Base-by-base conservation (phyloP, 2,888 invertebrate genomes). In the Oligia fasciuncula region DNA sequence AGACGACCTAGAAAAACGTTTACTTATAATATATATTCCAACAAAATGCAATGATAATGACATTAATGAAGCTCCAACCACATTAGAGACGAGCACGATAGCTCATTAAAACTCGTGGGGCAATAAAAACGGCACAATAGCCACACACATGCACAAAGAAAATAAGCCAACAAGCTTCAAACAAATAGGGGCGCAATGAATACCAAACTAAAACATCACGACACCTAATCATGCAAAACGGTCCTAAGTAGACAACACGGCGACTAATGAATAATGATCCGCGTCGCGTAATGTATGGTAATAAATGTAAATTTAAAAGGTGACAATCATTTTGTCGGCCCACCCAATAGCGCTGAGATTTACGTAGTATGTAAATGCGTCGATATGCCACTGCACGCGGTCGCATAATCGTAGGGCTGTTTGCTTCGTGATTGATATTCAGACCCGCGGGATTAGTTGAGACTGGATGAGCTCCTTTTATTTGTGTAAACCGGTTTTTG, bases 301-400 rank as follows among this genome's bases (percentile, higher is more conserved):
- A 96, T 95, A 91, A 91, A 96, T 96, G 96, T 94, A 96, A 96
- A 96, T 96, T 95, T 95, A 95, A 95, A 95, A 95, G 95, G 95
- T 95, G 96, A 96, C 96, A 96, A 96, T 95, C 94, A 95, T 93
- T 90, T 93, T 93, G 94, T 93, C 93, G 93, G 94, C 91, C 95
- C 95, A 95, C 95, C 95, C 96, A 95, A 94, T 94, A 90, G 92
- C 90, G 90, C 79, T 80, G 89, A 93, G 94, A 95, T 94, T 94
- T 90, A 91, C 90, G 87, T 91, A 89, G 93, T 93, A 95, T 95
- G 95, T 89, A 93, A 95, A 95, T 95, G 91, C 85, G 87, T 85
- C 92, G 94, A 95, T 95, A 95, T 94, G 94, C 94, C 94, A 94
- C 94, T 93, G 94, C 94, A 94, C 94, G 94, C 85, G 92, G 91